A percentile compares a stretch with the other conserved stretches of the same genome.
phyloP scores from a whole-genome alignment of 2,888 invertebrate genomes.

The Drosophila mimica region DNA sequence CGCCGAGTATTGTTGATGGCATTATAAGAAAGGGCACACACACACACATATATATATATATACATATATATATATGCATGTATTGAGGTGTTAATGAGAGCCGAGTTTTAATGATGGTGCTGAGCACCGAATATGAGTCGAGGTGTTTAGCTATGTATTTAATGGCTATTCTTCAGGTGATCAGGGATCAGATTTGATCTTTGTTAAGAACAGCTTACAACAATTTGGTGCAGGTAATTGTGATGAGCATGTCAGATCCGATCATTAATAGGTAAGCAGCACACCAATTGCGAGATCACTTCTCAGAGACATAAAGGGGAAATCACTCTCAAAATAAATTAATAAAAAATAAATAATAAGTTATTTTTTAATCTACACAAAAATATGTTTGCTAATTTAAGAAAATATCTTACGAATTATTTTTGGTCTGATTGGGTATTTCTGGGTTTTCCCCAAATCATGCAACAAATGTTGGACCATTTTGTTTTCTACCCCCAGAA shows the following conservation, averaged over 20 bases:
- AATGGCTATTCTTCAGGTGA: conserved; percentile 13
- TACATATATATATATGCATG: neutral
- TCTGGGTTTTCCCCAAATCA: too few species aligned
- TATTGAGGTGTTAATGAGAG: conserved; percentile 59
- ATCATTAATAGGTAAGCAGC: neutral
- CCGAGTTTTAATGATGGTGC: conserved; percentile 10
- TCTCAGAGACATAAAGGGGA: neutral
- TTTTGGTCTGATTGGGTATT: too few species aligned
- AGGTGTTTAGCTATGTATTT: conserved; percentile 12
- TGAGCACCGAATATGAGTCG: conserved; percentile 7
- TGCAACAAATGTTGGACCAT: too few species aligned
- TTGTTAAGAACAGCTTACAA: neutral
- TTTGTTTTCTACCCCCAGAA: too few species aligned
- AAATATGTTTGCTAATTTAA: neutral
- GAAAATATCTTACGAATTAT: too few species aligned
- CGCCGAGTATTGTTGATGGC: conserved; percentile 4
- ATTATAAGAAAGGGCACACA: conserved; percentile 1
- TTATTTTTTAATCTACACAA: neutral
- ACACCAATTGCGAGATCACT: neutral
- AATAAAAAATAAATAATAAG: neutral
- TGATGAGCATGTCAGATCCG: conserved; percentile 1
- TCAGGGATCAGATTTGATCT: conserved; percentile 9
- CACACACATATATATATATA: neutral
- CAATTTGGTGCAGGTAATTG: conserved; percentile 6
- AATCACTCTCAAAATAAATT: neutral